phyloP scores from a whole-genome alignment of 2,797 vertebrate genomes.

The Clarias laeviceps region DNA sequence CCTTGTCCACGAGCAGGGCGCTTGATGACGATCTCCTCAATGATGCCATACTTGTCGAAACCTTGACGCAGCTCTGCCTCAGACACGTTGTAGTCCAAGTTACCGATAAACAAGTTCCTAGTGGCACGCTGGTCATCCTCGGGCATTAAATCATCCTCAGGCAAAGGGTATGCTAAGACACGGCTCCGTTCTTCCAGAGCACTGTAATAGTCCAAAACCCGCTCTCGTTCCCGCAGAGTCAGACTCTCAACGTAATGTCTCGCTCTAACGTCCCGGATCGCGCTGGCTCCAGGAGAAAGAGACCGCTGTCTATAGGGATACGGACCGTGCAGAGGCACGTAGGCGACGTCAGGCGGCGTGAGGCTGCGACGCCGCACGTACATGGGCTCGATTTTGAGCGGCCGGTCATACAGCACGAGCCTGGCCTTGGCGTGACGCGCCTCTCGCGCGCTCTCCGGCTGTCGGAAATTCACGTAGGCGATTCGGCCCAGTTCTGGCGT shows the following conservation, averaged over 20 bases:
- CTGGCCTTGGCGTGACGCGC: constrained; percentile 89
- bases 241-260: constrained; percentile 86
- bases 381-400: constrained; percentile 92
- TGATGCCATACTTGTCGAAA: constrained; percentile 94
- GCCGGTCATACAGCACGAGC: constrained; percentile 88
- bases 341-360: constrained; percentile 85
- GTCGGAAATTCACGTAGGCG: constrained; percentile 94
- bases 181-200: constrained; percentile 90
- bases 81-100: constrained; percentile 90
- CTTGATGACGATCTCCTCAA: constrained; percentile 97
- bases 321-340: constrained; percentile 80
- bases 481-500: constrained; percentile 93
- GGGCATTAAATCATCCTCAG: constrained; percentile 91
- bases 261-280: constrained; percentile 80
- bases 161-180: constrained; percentile 82
- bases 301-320: constrained; percentile 90
- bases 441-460: constrained; percentile 90
- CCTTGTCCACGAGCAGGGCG: constrained; percentile 89
- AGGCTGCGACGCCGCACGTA: constrained; percentile 87
- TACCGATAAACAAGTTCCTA: constrained; percentile 94
- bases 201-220: constrained; percentile 89
- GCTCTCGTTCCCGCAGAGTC: constrained; percentile 84
- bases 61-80: constrained; percentile 88
- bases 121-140: constrained; percentile 96
- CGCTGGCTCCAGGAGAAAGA: constrained; percentile 81